Percentiles rank a stretch among this genome's conserved stretches.
These are phyloP conservation scores for Chondrosia reniformis DNA, from an alignment of 37 sponge, comb jelly and placozoan species.

Conservation along the genomic window DNA sequence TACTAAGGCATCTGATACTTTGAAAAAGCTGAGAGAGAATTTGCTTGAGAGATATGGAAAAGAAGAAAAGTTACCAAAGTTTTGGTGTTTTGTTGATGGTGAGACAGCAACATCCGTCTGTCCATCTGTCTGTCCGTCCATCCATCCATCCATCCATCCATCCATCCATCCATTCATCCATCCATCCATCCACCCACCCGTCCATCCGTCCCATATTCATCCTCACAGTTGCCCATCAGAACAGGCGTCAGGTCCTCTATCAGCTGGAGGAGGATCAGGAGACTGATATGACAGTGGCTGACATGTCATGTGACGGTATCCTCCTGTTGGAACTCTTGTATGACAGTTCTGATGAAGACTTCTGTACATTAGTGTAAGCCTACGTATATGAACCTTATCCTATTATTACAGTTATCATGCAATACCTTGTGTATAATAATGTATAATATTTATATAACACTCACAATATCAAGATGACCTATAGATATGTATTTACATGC, in stretches of 20 bases:
- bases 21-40: conserved; percentile 38
- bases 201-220: too few species aligned
- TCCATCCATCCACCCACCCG: too few species aligned
- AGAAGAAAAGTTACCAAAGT: neutral
- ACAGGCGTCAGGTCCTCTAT: conserved; percentile 40
- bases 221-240: conserved; percentile 32
- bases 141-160: too few species aligned
- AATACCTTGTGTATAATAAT: too few species aligned
- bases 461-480: too few species aligned
- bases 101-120: too few species aligned
- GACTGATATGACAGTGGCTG: conserved; percentile 5
- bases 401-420: too few species aligned
- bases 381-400: too few species aligned
- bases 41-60: neutral
- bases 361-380: neutral
- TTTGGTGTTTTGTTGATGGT: conserved; percentile 81
- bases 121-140: too few species aligned
- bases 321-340: conserved; percentile 22
- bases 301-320: conserved; percentile 38
- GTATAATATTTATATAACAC: too few species aligned
- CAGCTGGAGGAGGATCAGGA: conserved; percentile 72
- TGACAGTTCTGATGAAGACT: conserved; percentile 6
- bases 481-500: too few species aligned
- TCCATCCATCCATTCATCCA: too few species aligned
- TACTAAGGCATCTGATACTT: conserved; percentile 31